A percentile compares a stretch with the other conserved stretches of the same genome.
These are phyloP conservation scores for Aselliscus stoliczkanus DNA, from an alignment of 2,797 vertebrate genomes.

Conservation along the genomic window DNA sequence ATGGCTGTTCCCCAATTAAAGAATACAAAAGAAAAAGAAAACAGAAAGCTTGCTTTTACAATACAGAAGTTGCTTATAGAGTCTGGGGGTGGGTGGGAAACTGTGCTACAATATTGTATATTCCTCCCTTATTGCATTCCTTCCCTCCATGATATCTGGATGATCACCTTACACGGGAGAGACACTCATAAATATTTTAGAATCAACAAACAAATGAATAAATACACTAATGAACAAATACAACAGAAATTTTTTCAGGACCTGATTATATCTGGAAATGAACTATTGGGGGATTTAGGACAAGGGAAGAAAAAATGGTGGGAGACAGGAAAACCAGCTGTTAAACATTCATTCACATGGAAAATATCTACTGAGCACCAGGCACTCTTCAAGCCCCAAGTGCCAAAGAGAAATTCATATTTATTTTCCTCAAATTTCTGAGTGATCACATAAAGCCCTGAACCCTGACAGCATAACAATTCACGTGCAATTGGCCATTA, in stretches of 20 bases:
- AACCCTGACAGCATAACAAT: not conserved
- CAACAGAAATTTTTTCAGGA: not conserved
- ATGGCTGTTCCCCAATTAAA: too few relatives aligned
- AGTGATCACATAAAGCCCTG: too few relatives aligned
- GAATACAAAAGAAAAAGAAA: too few relatives aligned
- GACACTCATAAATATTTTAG: not conserved
- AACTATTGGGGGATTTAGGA: not conserved
- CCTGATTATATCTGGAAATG: not conserved
- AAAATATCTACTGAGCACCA: constrained; percentile 23
- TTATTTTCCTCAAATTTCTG: constrained; percentile 56
- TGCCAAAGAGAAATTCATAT: constrained; percentile 44
- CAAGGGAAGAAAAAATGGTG: not conserved
- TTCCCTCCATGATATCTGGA: not conserved
- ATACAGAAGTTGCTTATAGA: not conserved
- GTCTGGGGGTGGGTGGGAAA: not conserved
- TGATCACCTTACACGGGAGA: not conserved
- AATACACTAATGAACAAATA: not conserved
- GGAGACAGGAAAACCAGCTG: not conserved
- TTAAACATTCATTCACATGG: not conserved
- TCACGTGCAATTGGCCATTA: not conserved
- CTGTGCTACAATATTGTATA: too few relatives aligned
- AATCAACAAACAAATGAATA: not conserved
- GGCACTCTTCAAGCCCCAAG: not conserved
- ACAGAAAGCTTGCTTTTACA: not conserved
- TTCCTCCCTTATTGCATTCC: not conserved